These are phyloP conservation scores for Pecten maximus DNA, from an alignment of 2,888 invertebrate genomes.

Conservation along the genomic window DNA sequence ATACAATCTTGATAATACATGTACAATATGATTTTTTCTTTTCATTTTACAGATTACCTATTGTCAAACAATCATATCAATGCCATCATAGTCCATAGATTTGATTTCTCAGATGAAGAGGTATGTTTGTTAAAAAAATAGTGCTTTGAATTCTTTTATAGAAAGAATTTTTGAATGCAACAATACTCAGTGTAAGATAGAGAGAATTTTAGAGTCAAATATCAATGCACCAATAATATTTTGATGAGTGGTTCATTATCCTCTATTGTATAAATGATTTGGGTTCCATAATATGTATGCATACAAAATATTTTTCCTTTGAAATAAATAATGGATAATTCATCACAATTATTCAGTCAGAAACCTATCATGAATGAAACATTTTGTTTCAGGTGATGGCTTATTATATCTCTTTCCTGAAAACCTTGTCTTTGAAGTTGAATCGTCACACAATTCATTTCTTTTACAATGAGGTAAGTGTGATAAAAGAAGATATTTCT, in stretches of 20 bases:
- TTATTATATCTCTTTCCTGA: conserved; percentile 99
- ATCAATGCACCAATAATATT: too few relatives aligned
- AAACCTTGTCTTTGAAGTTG: conserved; percentile 97
- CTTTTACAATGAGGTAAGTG: conserved; percentile 96
- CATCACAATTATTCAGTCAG: neutral
- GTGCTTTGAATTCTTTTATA: neutral
- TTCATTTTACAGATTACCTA: conserved; percentile 92
- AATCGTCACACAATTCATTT: conserved; percentile 99
- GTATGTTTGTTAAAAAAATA: conserved; percentile 81
- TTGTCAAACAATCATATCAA: conserved; percentile 99
- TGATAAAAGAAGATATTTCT: neutral
- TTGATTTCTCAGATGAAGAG: conserved; percentile 99
- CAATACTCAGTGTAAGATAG: too few relatives aligned
- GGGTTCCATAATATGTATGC: neutral
- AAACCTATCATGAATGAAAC: neutral
- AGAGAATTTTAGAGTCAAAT: too few relatives aligned
- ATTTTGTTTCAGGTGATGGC: conserved; percentile 90
- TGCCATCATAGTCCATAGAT: conserved; percentile 99
- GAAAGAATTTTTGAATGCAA: neutral
- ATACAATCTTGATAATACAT: neutral
- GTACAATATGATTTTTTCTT: neutral
- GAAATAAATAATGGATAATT: too few relatives aligned
- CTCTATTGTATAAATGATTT: neutral
- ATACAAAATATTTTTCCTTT: neutral
- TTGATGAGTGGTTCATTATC: neutral